Percentiles rank a stretch among this genome's conserved stretches.
phyloP scores from a whole-genome alignment of 1,140 invertebrate species.

The Euglossa dilemma region DNA sequence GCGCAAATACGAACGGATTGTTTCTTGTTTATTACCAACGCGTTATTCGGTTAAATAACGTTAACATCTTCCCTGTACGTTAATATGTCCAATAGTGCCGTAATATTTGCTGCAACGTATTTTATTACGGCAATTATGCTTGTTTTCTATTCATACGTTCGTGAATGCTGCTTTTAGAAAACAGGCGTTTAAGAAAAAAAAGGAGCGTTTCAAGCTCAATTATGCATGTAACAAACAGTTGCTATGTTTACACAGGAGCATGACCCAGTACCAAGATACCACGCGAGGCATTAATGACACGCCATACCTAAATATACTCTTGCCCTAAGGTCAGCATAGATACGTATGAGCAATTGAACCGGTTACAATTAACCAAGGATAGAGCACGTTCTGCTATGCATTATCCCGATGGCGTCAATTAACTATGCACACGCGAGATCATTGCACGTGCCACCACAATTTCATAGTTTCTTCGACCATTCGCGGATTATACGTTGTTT shows the following conservation, averaged over 20 bases:
- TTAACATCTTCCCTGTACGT: too few species aligned
- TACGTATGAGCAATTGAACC: slow-evolving; percentile 1
- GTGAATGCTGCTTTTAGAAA: slow-evolving; percentile 1
- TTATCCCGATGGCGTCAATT: neutral
- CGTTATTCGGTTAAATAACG: too few species aligned
- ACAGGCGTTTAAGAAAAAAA: neutral
- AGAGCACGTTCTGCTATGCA: slow-evolving; percentile 17
- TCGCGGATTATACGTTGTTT: slow-evolving; percentile 4
- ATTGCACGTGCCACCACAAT: slow-evolving; percentile 26
- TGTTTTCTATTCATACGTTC: neutral
- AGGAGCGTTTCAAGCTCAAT: neutral
- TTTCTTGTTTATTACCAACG: too few species aligned
- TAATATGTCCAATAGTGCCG: too few species aligned
- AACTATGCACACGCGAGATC: slow-evolving; percentile 25
- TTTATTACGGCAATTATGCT: neutral
- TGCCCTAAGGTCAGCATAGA: slow-evolving; percentile 30
- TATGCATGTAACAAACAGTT: neutral
- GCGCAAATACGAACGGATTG: too few species aligned
- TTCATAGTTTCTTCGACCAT: neutral
- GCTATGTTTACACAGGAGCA: slow-evolving; percentile 21
- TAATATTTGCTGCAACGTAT: neutral
- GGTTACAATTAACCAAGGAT: slow-evolving; percentile 1
- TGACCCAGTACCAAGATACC: slow-evolving; percentile 4
- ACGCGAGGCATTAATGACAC: slow-evolving; percentile 3
- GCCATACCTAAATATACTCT: slow-evolving; percentile 36